Percentiles rank a stretch among this genome's conserved stretches.
Conservation (phyloP, 2,113 vertebrate genomes). For the Sinocyclocheilus anshuiensis region DNA sequence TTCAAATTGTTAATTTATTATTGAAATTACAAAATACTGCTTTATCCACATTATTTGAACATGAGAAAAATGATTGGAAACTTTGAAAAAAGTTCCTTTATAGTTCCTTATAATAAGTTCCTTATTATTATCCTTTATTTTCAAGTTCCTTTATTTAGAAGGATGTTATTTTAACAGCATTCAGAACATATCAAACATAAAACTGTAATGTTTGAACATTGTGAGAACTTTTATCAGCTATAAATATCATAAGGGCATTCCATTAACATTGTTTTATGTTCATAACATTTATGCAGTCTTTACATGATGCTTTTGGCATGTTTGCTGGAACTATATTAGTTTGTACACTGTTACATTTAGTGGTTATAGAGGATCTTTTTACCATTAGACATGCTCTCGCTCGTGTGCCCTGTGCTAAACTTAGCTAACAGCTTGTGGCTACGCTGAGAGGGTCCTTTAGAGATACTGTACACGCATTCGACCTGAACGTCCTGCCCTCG, state of each 20-base stretch:
- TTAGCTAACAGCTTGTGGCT: background rate
- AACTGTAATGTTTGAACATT: background rate
- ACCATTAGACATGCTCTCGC: background rate
- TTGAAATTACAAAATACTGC: no score
- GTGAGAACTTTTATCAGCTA: background rate
- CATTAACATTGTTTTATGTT: background rate
- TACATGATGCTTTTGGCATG: background rate
- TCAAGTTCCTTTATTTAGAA: no score
- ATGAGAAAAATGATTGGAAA: no score
- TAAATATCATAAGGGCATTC: background rate
- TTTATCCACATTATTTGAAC: no score
- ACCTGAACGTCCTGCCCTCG: slow-evolving; percentile 10
- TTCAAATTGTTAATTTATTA: no score
- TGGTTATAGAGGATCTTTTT: background rate
- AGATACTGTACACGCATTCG: background rate
- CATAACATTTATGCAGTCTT: background rate
- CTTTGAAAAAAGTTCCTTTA: no score
- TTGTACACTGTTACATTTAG: background rate
- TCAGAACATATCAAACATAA: background rate
- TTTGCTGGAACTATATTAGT: background rate
- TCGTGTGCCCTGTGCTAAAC: background rate
- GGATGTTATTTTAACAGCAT: background rate
- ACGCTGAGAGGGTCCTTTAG: slow-evolving; percentile 3
- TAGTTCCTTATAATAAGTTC: no score
- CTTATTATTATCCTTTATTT: no score